Base-by-base conservation (phyloP, 1,140 invertebrate species). In the Galleria mellonella region DNA sequence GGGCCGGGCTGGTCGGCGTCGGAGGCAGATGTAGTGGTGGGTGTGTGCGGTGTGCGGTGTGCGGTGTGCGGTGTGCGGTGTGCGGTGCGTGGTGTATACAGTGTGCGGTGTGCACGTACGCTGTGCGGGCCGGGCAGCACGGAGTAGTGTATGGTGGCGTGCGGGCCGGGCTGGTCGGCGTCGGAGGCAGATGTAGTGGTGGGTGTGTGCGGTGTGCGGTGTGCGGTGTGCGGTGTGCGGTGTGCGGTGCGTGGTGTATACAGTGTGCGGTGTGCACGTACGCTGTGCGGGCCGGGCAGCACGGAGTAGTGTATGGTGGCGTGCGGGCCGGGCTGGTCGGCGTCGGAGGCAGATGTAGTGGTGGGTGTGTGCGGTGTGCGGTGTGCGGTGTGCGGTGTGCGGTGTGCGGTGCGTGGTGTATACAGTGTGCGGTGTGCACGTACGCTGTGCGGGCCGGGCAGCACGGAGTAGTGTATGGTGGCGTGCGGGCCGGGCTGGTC, bases 61-160 rank as follows among this genome's bases (percentile, higher is more conserved):
- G 12, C 14, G n/a, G 9, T 13, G 14, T 37, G 15, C 35, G 35
- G 12, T 37, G n/a, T 37, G 14, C 14, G 14, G 13, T 13, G 0
- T 92, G 89, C 35, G 94, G 86, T 33, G 97, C 92, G 77, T 97
- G 97, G 64, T 95, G 92, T 10, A 97, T 92, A 0, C n/a, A n/a
- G n/a, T n/a, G n/a, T n/a, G n/a, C n/a, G n/a, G n/a, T n/a, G n/a
- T n/a, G n/a, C n/a, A n/a, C n/a, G n/a, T n/a, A 94, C 96, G 9
- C 94, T 95, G 85, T 94, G 96, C 10, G 94, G 94, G 9, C 96
- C 95, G 13, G 93, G 93, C 75, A 97, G 95, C 87, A 97, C 96
- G 41, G 91, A 90, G 85, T 97, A n/a, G n/a, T n/a, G n/a, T n/a
- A n/a, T 95, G 23, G 90, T 81, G 1, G 95, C 95, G 54, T 90